A percentile compares a stretch with the other conserved stretches of the same genome.
Evolutionary conservation across 2,888 invertebrate genomes (phyloP).

Genomic region (Globia sparganii): DNA sequence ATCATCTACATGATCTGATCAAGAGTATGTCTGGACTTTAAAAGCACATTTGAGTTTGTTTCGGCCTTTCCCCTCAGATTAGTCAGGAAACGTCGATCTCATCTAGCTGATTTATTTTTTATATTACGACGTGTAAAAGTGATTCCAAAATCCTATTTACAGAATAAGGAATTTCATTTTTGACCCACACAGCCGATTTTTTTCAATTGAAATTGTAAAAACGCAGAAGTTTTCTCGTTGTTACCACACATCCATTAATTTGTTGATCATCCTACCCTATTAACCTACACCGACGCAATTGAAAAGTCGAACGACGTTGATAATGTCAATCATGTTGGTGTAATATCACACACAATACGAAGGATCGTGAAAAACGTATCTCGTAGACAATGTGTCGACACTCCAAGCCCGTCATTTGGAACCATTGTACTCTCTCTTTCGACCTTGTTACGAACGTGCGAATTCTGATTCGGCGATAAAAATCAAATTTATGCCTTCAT

Average conservation of each 20-base stretch:
- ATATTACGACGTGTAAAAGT: background rate
- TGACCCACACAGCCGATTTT: background rate
- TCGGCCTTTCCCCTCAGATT: background rate
- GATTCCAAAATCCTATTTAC: background rate
- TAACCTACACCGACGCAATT: background rate
- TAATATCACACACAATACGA: slow-evolving; percentile 12
- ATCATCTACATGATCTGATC: background rate
- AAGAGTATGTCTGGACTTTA: background rate
- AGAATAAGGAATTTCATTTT: background rate
- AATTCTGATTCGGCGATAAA: slow-evolving; percentile 44
- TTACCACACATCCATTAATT: too few species aligned
- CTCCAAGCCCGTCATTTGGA: slow-evolving; percentile 47
- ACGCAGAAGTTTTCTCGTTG: too few species aligned
- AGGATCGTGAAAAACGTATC: slow-evolving; percentile 23
- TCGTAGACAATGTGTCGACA: slow-evolving; percentile 57
- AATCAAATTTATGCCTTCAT: slow-evolving; percentile 65
- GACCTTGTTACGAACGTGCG: slow-evolving; percentile 48
- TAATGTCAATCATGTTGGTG: background rate
- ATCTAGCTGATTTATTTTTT: background rate
- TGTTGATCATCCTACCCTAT: background rate
- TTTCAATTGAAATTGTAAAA: background rate
- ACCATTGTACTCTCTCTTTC: slow-evolving; percentile 54
- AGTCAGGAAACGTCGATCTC: background rate
- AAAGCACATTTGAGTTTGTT: background rate
- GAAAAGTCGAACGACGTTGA: background rate